Percentiles rank a stretch among this genome's conserved stretches.
phyloP scores from a whole-genome alignment of 2,113 vertebrate genomes.

The Gnathonemus echidnorhynchus region DNA sequence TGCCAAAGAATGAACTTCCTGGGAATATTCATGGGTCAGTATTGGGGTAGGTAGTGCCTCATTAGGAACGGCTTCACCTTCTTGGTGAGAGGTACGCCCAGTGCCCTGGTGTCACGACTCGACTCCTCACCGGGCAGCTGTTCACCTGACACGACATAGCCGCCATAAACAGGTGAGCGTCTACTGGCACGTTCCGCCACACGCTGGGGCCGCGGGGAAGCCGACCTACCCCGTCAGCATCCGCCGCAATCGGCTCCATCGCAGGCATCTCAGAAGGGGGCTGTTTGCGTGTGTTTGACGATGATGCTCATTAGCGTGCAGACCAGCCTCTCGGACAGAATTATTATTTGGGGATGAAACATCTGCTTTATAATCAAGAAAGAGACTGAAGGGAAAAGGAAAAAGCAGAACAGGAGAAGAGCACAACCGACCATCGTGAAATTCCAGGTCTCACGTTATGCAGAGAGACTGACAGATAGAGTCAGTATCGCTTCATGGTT shows the following conservation, averaged over 20 bases:
- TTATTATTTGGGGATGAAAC: slow-evolving; percentile 11
- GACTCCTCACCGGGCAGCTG: background rate
- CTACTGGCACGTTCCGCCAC: background rate
- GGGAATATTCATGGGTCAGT: background rate
- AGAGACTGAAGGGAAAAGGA: background rate
- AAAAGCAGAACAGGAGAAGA: background rate
- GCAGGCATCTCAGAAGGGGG: background rate
- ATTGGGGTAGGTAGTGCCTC: background rate
- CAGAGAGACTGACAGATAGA: background rate
- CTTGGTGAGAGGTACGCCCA: background rate
- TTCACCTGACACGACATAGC: background rate
- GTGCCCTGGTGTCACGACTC: background rate
- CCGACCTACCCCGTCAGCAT: background rate
- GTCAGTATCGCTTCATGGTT: no score
- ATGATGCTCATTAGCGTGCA: background rate
- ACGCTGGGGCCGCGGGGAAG: background rate
- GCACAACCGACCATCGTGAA: background rate
- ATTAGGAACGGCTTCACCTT: background rate
- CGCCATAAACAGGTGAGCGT: background rate
- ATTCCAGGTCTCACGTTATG: background rate
- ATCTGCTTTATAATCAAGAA: slow-evolving; percentile 9
- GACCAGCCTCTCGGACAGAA: background rate
- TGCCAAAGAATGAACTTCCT: background rate
- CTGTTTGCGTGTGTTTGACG: background rate
- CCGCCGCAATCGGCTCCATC: background rate